Conservation (phyloP, 2,797 vertebrate genomes). For the Gymnoscopelus microlampas region DNA sequence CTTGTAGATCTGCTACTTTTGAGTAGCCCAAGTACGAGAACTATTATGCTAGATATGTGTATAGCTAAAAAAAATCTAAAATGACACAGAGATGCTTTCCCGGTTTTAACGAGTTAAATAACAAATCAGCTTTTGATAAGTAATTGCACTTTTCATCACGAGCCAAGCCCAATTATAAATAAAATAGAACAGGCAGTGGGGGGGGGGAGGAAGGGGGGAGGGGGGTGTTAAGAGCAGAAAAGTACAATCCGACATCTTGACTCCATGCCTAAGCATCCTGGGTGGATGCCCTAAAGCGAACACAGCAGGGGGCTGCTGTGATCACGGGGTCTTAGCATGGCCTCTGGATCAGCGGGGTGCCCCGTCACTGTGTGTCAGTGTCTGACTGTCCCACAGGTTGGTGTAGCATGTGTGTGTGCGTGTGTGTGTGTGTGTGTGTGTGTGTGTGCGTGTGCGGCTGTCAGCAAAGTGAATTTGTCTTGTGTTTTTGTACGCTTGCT, state of each 20-base stretch:
- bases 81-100: too few relatives aligned
- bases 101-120: too few relatives aligned
- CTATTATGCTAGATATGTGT: too few relatives aligned
- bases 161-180: too few relatives aligned
- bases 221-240: too few relatives aligned
- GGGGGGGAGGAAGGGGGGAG: background rate
- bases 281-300: conserved; percentile 66
- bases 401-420: background rate
- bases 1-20: too few relatives aligned
- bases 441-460: conserved; percentile 15
- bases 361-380: conserved; percentile 43
- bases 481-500: conserved; percentile 44
- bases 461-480: conserved; percentile 44
- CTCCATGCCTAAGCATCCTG: conserved; percentile 66
- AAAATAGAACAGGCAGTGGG: background rate
- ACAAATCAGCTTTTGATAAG: conserved; percentile 24
- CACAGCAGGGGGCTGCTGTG: conserved; percentile 60
- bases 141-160: background rate
- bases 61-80: too few relatives aligned
- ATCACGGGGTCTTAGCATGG: conserved; percentile 63
- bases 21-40: too few relatives aligned
- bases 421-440: too few relatives aligned
- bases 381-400: conserved; percentile 47
- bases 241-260: conserved; percentile 54
- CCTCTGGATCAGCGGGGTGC: conserved; percentile 62